Conservation (phyloP, 2,888 invertebrate species). For the Eurytoma californica region DNA sequence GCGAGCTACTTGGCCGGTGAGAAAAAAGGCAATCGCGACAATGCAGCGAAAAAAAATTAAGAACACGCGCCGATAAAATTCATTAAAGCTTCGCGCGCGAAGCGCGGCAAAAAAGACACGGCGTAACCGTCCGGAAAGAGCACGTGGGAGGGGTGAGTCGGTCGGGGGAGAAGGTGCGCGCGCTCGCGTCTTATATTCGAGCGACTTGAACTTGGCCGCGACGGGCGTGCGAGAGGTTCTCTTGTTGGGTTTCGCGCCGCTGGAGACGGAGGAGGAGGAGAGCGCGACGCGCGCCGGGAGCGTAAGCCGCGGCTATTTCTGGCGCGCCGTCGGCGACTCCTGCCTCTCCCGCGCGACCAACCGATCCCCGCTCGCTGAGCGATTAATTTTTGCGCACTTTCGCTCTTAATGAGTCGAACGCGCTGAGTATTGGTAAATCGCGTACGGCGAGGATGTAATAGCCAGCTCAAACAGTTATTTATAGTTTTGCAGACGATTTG, state of each 20-base stretch:
- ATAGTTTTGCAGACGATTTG: no score
- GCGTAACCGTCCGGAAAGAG: not conserved
- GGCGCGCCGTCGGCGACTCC: conserved; percentile 63
- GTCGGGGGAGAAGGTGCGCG: conserved; percentile 8
- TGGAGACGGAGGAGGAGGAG: conserved; percentile 67
- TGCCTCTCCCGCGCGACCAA: conserved; percentile 65
- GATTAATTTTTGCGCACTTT: not conserved
- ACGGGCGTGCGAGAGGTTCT: conserved; percentile 67
- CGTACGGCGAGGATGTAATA: no score
- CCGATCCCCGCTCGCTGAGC: conserved; percentile 54
- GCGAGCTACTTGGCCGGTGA: no score
- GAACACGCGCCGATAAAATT: no score
- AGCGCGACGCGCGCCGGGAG: conserved; percentile 20
- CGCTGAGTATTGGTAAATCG: not conserved
- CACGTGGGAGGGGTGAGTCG: not conserved
- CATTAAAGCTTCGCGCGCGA: no score
- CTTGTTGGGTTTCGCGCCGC: conserved; percentile 64
- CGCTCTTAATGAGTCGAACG: not conserved
- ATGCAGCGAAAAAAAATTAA: no score
- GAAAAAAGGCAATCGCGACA: no score
- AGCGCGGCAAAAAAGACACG: no score
- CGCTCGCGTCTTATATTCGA: conserved; percentile 56
- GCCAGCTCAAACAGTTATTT: no score
- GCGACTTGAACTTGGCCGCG: conserved; percentile 73
- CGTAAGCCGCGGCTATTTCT: conserved; percentile 66